Conservation (phyloP, 2,797 vertebrate species). For the Oryzias dopingdopingensis region DNA sequence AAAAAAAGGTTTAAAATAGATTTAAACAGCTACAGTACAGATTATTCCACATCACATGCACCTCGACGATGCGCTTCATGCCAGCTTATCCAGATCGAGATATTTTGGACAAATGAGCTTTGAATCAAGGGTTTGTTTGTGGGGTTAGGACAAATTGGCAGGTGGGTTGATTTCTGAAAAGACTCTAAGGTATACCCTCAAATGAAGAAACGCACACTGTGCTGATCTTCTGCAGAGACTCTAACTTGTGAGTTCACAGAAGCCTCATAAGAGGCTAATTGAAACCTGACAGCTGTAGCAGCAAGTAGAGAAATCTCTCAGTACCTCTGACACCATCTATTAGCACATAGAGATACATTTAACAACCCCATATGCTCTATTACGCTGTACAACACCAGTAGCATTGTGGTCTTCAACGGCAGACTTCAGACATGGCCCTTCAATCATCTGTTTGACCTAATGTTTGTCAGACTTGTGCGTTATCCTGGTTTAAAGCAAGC, state of each 20-base stretch:
- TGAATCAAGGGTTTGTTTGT: too few species aligned
- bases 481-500: slow-evolving; percentile 24
- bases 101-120: not conserved
- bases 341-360: slow-evolving; percentile 25
- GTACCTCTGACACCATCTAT: slow-evolving; percentile 18
- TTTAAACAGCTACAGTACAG: too few species aligned
- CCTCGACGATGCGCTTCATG: not conserved
- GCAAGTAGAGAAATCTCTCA: slow-evolving; percentile 37
- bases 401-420: not conserved
- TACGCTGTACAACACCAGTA: not conserved
- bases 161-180: not conserved
- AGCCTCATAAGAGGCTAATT: slow-evolving; percentile 12
- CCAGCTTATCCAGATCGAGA: not conserved
- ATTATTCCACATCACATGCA: too few species aligned
- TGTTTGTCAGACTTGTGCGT: slow-evolving; percentile 21
- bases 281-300: slow-evolving; percentile 41
- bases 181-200: not conserved
- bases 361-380: slow-evolving; percentile 7
- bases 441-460: slow-evolving; percentile 10
- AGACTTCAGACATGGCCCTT: slow-evolving; percentile 1
- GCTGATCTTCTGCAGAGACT: not conserved
- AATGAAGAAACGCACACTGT: not conserved
- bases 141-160: not conserved
- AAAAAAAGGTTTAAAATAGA: too few species aligned
- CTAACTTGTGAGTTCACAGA: not conserved